phyloP scores from a whole-genome alignment of 2,888 invertebrate genomes.

The Ctena decussata region DNA sequence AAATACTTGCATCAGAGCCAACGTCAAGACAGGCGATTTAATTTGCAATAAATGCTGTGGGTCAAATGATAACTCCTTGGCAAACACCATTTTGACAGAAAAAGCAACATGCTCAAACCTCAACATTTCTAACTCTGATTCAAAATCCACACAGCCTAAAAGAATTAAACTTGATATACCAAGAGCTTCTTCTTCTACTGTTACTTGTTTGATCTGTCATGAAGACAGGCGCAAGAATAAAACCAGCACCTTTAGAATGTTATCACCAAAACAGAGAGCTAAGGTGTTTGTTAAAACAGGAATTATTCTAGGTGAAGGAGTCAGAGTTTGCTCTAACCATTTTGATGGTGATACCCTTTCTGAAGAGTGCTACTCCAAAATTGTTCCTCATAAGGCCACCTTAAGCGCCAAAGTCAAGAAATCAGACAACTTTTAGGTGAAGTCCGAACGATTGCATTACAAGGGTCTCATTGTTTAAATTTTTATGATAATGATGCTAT shows the following conservation, averaged over 20 bases:
- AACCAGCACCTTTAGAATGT: background rate
- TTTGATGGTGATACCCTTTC: background rate
- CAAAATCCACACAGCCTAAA: background rate
- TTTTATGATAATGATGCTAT: background rate
- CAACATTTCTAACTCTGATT: no score
- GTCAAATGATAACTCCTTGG: no score
- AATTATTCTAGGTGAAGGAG: background rate
- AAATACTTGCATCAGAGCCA: no score
- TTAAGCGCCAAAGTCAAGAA: background rate
- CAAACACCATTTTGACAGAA: no score
- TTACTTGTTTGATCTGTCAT: background rate
- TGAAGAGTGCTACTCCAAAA: background rate
- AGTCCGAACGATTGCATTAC: background rate
- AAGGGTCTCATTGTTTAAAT: background rate
- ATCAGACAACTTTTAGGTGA: background rate
- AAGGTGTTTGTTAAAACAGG: background rate
- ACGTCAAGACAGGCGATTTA: no score
- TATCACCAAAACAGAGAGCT: background rate
- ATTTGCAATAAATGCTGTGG: no score
- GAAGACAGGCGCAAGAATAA: background rate
- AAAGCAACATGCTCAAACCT: no score
- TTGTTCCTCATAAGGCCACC: background rate
- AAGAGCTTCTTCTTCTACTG: background rate
- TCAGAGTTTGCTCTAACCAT: background rate
- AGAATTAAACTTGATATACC: background rate